Evolutionary conservation across 2,113 vertebrate genomes (phyloP).

Genomic region (Triplophysa siluroides): DNA sequence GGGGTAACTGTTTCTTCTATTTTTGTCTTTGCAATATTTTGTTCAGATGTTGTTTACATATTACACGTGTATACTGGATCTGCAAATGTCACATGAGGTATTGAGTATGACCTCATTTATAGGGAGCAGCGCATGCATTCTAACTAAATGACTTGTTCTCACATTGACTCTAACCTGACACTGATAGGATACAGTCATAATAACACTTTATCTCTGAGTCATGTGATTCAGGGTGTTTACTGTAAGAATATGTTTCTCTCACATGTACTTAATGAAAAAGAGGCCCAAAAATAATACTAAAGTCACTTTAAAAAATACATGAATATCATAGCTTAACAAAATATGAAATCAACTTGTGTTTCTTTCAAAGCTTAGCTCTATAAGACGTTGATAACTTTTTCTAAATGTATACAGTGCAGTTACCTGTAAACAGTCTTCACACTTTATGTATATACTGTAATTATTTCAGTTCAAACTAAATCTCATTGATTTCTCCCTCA

Average conservation of each 20-base stretch:
- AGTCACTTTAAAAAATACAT: not conserved
- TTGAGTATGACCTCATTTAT: conserved; percentile 11
- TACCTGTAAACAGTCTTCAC: not conserved
- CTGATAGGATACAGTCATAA: not conserved
- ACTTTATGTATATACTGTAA: not conserved
- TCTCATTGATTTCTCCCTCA: conserved; percentile 54
- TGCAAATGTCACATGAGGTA: not conserved
- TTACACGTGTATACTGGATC: not conserved
- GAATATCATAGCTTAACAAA: not conserved
- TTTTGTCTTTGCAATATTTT: not conserved
- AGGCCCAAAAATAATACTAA: not conserved
- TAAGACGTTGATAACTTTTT: too few species aligned
- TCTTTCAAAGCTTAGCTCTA: not conserved
- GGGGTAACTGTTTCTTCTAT: not conserved
- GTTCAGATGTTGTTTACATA: not conserved
- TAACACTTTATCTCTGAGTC: conserved; percentile 52
- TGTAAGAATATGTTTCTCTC: not conserved
- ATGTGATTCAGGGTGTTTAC: conserved; percentile 50
- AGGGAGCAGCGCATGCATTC: not conserved
- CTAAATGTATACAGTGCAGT: not conserved
- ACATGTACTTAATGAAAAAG: not conserved
- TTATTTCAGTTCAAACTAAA: not conserved
- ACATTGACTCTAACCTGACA: not conserved
- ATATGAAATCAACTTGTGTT: not conserved
- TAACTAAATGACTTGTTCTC: not conserved